Percentiles rank a stretch among this genome's conserved stretches.
These are phyloP conservation scores for Paracyclopina nana DNA, from an alignment of 1,140 invertebrate species.

Conservation along the genomic window DNA sequence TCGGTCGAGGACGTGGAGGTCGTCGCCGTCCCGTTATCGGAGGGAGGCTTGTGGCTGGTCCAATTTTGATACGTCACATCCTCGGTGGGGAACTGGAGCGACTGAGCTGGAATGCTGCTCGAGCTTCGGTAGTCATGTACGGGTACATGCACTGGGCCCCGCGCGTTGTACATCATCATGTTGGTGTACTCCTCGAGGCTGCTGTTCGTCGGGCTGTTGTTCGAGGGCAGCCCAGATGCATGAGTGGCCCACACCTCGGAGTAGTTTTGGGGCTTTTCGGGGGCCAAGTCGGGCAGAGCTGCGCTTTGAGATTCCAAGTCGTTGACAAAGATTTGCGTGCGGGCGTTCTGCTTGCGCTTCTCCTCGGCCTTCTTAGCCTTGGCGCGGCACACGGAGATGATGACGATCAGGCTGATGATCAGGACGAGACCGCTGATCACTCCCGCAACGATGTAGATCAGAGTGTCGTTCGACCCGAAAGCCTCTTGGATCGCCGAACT, in stretches of 20 bases:
- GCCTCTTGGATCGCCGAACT: background rate
- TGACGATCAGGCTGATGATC: conserved; percentile 1
- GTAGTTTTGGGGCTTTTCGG: conserved; percentile 1
- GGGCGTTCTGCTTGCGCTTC: background rate
- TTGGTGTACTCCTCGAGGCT: background rate
- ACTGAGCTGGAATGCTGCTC: no score
- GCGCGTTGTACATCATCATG: background rate
- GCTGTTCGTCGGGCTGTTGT: background rate
- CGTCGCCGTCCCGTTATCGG: background rate
- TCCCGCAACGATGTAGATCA: conserved; percentile 4
- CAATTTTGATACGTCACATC: background rate
- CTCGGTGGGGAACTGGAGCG: background rate
- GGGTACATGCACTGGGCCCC: background rate
- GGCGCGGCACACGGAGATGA: background rate
- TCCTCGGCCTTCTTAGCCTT: background rate
- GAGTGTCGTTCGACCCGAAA: background rate
- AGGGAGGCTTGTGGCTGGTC: background rate
- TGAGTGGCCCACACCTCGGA: background rate
- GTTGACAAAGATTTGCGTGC: conserved; percentile 5
- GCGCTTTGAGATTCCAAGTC: background rate
- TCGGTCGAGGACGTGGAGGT: background rate
- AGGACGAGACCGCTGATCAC: conserved; percentile 1
- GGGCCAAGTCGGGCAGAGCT: background rate
- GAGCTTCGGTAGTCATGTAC: background rate
- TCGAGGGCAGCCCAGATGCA: background rate